These are phyloP conservation scores for Adelges cooleyi DNA, from an alignment of 1,140 invertebrate species.

Conservation along the genomic window DNA sequence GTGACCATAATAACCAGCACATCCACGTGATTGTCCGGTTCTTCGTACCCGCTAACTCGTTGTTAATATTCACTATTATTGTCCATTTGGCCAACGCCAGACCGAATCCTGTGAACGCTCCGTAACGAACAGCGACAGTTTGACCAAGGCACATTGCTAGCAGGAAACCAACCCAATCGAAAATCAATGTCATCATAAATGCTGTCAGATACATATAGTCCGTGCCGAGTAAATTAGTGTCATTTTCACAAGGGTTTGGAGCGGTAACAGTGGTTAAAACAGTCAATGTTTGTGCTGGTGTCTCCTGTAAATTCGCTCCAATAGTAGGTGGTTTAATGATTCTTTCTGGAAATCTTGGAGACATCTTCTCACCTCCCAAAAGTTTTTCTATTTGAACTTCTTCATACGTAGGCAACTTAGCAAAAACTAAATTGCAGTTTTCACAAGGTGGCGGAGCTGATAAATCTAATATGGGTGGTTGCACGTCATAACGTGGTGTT, in stretches of 20 bases:
- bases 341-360: conserved; percentile 26
- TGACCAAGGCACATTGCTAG: conserved; percentile 85
- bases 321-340: conserved; percentile 6
- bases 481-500: conserved; percentile 44
- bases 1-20: conserved; percentile 81
- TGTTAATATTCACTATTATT: conserved; percentile 80
- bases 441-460: conserved; percentile 77
- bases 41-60: conserved; percentile 56
- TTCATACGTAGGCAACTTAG: conserved; percentile 78
- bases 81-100: conserved; percentile 89
- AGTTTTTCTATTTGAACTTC: conserved; percentile 77
- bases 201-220: conserved; percentile 80
- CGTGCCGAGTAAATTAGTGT: conserved; percentile 52
- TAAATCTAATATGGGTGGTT: conserved; percentile 67
- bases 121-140: conserved; percentile 83
- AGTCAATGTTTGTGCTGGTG: conserved; percentile 16
- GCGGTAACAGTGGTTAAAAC: conserved; percentile 39
- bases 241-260: conserved; percentile 28
- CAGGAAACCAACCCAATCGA: conserved; percentile 92
- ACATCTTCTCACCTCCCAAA: conserved; percentile 49
- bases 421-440: conserved; percentile 40
- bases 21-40: conserved; percentile 58
- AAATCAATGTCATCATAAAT: conserved; percentile 76
- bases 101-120: conserved; percentile 82
- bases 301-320: background rate